A percentile compares a stretch with the other conserved stretches of the same genome.
Conservation (phyloP, 2,113 vertebrate species). For the Ceyx margarethae region DNA sequence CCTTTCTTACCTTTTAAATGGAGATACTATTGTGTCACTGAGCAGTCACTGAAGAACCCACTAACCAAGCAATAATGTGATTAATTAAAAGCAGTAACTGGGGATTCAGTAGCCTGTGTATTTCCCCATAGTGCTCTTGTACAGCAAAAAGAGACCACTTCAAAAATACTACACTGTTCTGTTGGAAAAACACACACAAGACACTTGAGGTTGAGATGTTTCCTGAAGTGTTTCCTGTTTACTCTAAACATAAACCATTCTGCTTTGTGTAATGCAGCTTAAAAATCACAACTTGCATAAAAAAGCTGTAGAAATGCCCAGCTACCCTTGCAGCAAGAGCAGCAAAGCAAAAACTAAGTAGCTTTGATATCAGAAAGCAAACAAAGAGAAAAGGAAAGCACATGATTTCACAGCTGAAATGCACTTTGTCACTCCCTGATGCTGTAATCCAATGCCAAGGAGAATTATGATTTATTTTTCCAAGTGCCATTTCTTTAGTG, state of each 20-base stretch:
- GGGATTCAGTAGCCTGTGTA: not conserved
- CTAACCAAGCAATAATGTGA: not conserved
- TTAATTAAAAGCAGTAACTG: not conserved
- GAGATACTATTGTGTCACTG: not conserved
- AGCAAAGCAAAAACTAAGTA: not conserved
- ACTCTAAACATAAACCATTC: not conserved
- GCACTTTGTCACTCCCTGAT: constrained; percentile 18
- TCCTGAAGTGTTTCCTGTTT: not conserved
- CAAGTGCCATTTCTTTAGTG: constrained; percentile 30
- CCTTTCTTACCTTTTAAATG: not conserved
- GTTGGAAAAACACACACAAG: not conserved
- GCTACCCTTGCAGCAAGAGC: not conserved
- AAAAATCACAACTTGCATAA: not conserved
- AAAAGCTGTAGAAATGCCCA: not conserved
- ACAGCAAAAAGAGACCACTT: not conserved
- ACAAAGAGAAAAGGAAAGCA: constrained; percentile 16
- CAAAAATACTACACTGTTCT: not conserved
- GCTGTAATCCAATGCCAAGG: constrained; percentile 33
- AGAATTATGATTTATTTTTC: constrained; percentile 47
- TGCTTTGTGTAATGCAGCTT: constrained; percentile 34
- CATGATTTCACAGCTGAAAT: not conserved
- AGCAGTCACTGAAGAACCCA: not conserved
- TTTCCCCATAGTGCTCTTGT: not conserved
- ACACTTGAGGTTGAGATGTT: not conserved
- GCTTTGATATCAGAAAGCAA: constrained; percentile 18